Evolutionary conservation across 2,888 invertebrate species (phyloP).

Genomic region (Gryllus longicercus): DNA sequence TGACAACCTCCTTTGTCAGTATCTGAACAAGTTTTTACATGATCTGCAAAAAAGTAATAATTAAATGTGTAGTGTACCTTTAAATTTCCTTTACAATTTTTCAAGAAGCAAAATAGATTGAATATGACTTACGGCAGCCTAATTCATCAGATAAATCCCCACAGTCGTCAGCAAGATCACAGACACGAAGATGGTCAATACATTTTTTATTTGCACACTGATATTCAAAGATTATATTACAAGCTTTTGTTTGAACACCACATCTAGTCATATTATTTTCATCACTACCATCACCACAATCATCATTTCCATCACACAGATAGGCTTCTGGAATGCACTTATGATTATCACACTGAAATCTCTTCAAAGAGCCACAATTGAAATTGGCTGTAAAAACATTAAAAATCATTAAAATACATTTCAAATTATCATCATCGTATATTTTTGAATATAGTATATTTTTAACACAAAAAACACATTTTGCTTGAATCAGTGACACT

Average conservation of each 20-base stretch:
- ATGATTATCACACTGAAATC: conserved; percentile 88
- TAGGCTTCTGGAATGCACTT: conserved; percentile 82
- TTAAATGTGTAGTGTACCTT: background rate
- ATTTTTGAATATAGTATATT: background rate
- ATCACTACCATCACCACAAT: conserved; percentile 92
- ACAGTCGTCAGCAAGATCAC: conserved; percentile 87
- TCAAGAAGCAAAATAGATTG: conserved; percentile 11
- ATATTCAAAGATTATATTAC: conserved; percentile 75
- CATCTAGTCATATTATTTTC: conserved; percentile 93
- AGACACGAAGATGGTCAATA: conserved; percentile 71
- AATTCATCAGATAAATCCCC: conserved; percentile 86
- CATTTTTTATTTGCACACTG: conserved; percentile 86
- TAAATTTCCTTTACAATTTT: background rate
- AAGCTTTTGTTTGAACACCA: conserved; percentile 68
- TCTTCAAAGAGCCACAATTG: conserved; percentile 75
- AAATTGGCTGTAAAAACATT: conserved; percentile 58
- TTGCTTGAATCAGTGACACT: conserved; percentile 40
- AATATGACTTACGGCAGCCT: conserved; percentile 69
- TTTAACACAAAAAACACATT: background rate
- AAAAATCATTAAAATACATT: too few relatives aligned
- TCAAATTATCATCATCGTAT: background rate
- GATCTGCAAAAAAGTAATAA: conserved; percentile 44
- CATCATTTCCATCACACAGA: conserved; percentile 86
- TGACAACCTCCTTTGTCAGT: conserved; percentile 74
- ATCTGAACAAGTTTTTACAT: conserved; percentile 48